These are phyloP conservation scores for Dissostichus mawsoni DNA, from an alignment of 2,113 vertebrate species.

Conservation along the genomic window DNA sequence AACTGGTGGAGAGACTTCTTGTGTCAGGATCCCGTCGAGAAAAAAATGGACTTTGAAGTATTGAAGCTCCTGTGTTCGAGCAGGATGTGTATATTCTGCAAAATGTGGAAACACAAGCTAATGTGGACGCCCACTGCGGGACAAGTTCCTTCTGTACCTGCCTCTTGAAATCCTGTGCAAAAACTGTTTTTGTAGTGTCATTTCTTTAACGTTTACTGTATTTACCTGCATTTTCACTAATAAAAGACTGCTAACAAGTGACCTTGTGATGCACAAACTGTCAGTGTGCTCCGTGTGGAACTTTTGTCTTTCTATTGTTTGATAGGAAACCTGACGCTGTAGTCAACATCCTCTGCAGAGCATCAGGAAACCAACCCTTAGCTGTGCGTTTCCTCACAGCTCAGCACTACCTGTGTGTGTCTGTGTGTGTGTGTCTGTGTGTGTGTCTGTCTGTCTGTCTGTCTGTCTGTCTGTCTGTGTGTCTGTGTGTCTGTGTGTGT, in stretches of 20 bases:
- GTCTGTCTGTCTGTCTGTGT: constrained; percentile 17
- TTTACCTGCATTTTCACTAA: constrained; percentile 28
- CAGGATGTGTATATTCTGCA: neutral
- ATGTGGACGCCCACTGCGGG: neutral
- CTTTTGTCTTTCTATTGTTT: constrained; percentile 51
- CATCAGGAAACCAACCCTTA: constrained; percentile 64
- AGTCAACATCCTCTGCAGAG: constrained; percentile 68
- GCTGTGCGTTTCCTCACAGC: constrained; percentile 48
- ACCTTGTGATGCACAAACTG: neutral
- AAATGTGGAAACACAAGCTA: neutral
- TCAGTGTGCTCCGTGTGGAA: constrained; percentile 30
- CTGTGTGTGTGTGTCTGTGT: constrained; percentile 34
- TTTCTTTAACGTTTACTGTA: constrained; percentile 34
- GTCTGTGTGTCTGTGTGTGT: constrained; percentile 40
- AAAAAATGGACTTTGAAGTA: constrained; percentile 5
- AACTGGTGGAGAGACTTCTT: neutral
- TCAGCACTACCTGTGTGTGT: constrained; percentile 38
- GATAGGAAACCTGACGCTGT: constrained; percentile 64
- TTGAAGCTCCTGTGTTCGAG: constrained; percentile 5
- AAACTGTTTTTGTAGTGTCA: constrained; percentile 41
- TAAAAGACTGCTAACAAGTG: constrained; percentile 4
- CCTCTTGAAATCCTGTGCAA: constrained; percentile 1
- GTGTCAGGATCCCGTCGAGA: neutral
- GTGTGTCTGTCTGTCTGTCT: constrained; percentile 39
- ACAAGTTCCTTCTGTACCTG: constrained; percentile 10